phyloP scores from a whole-genome alignment of 2,113 vertebrate genomes.

The Nibea albiflora region DNA sequence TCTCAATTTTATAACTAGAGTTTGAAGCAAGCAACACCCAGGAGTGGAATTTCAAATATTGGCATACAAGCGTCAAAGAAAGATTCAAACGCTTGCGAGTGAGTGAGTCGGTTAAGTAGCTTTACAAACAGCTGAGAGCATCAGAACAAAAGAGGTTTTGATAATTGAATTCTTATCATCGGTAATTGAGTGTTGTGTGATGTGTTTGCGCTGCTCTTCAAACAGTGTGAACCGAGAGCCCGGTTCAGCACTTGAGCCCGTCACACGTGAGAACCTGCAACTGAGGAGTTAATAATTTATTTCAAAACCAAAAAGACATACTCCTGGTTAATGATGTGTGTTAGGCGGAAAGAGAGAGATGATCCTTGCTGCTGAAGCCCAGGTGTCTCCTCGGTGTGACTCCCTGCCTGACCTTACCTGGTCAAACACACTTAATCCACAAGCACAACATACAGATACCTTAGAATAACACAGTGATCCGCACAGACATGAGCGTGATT shows the following conservation, averaged over 20 bases:
- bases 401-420: conserved; percentile 65
- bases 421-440: conserved; percentile 71
- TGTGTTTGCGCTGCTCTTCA: conserved; percentile 72
- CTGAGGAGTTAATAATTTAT: conserved; percentile 79
- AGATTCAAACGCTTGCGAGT: conserved; percentile 21
- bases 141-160: conserved; percentile 48
- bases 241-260: conserved; percentile 39
- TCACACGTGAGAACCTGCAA: conserved; percentile 58
- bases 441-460: conserved; percentile 59
- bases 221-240: conserved; percentile 64
- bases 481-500: neutral
- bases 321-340: conserved; percentile 46
- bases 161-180: conserved; percentile 66
- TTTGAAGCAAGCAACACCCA: conserved; percentile 25
- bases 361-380: conserved; percentile 39
- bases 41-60: conserved; percentile 58
- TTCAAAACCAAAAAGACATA: conserved; percentile 48
- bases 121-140: conserved; percentile 39
- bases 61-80: conserved; percentile 28
- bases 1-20: neutral
- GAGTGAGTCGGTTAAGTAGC: conserved; percentile 25
- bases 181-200: conserved; percentile 59
- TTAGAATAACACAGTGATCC: conserved; percentile 50
- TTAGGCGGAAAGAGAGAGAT: neutral
- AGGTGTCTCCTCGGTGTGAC: conserved; percentile 59